phyloP scores from a whole-genome alignment of 1,140 invertebrate genomes.

The Euura saliciscinereae region DNA sequence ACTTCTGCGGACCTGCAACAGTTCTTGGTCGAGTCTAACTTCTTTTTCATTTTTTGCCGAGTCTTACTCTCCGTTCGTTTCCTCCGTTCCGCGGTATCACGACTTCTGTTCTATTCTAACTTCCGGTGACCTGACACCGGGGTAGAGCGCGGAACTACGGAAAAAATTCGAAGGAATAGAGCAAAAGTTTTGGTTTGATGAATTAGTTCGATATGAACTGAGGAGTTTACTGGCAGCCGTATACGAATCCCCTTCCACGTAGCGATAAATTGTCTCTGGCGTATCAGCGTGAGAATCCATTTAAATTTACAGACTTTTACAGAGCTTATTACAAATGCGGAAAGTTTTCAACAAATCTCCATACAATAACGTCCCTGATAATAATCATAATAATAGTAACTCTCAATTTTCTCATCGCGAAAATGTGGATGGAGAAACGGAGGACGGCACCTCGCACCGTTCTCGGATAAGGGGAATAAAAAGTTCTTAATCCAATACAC shows the following conservation, averaged over 20 bases:
- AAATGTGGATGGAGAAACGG: not conserved
- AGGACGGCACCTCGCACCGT: not conserved
- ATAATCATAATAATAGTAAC: conserved; percentile 8
- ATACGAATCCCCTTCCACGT: not conserved
- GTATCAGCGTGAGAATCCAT: conserved; percentile 2
- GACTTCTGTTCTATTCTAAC: too few relatives aligned
- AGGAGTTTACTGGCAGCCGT: too few relatives aligned
- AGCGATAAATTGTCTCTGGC: not conserved
- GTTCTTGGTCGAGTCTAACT: not conserved
- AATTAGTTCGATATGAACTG: too few relatives aligned
- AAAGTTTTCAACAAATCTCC: conserved; percentile 3
- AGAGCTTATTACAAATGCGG: conserved; percentile 7
- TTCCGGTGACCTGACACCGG: too few relatives aligned
- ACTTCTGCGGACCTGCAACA: not conserved
- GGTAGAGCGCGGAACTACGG: too few relatives aligned
- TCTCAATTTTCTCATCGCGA: not conserved
- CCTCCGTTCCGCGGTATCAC: not conserved
- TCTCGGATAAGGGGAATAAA: conserved; percentile 26
- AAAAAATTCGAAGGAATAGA: too few relatives aligned
- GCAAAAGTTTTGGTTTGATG: too few relatives aligned
- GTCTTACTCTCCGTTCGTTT: not conserved
- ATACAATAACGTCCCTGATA: conserved; percentile 5
- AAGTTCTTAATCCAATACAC: conserved; percentile 44
- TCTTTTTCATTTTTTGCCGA: not conserved
- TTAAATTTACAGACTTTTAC: conserved; percentile 5